Conservation (phyloP, 1,140 invertebrate species). For the Pararge aegeria region DNA sequence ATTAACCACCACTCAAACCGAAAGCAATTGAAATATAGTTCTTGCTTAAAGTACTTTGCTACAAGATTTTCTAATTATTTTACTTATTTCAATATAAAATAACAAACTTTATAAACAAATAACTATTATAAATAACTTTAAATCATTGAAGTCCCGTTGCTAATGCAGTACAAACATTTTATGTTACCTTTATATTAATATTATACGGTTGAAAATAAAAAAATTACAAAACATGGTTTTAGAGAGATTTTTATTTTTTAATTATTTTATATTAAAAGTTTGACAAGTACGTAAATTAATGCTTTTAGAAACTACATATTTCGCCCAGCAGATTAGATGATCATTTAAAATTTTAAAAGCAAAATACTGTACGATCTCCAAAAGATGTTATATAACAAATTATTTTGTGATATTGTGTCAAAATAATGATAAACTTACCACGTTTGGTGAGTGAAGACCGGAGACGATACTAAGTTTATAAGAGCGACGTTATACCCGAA, state of each 20-base stretch:
- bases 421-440: constrained; percentile 47
- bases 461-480: constrained; percentile 31
- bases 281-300: neutral
- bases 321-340: constrained; percentile 27
- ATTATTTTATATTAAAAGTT: neutral
- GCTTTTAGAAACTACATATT: neutral
- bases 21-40: neutral
- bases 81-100: neutral
- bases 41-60: neutral
- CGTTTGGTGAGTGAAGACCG: constrained; percentile 38
- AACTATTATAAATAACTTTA: no score
- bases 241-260: no score
- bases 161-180: no score
- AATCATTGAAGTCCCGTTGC: no score
- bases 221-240: neutral
- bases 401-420: neutral
- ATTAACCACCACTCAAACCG: neutral
- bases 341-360: constrained; percentile 10
- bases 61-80: neutral
- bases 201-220: neutral
- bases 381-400: constrained; percentile 52
- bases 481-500: constrained; percentile 26
- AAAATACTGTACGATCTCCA: neutral
- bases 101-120: neutral
- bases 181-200: no score